These are phyloP conservation scores for Capricornis sumatraensis DNA, from an alignment of 2,113 vertebrate genomes.

Conservation along the genomic window DNA sequence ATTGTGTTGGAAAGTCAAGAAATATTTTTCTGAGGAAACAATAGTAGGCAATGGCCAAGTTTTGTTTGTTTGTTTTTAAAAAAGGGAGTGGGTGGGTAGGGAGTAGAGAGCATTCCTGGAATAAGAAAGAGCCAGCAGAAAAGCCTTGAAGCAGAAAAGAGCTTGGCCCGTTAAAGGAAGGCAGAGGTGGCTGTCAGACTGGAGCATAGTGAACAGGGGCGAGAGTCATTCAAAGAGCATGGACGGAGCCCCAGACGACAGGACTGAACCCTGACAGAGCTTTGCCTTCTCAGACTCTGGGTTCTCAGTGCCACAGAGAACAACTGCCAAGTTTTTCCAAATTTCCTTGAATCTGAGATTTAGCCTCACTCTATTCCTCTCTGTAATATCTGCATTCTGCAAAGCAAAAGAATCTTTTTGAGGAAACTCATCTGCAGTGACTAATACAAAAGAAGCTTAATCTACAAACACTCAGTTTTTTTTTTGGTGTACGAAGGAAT, in stretches of 20 bases:
- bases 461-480: neutral
- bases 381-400: neutral
- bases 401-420: neutral
- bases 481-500: neutral
- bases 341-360: neutral
- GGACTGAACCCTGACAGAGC: neutral
- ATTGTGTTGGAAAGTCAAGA: neutral
- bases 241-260: neutral
- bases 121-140: neutral
- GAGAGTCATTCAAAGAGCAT: neutral
- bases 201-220: neutral
- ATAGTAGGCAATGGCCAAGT: neutral
- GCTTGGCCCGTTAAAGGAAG: neutral
- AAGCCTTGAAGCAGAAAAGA: neutral
- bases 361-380: neutral
- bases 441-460: neutral
- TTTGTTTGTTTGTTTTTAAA: neutral
- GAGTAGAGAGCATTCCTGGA: neutral
- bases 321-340: neutral
- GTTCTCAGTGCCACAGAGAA: neutral
- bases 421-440: neutral
- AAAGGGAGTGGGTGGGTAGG: neutral
- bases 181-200: neutral
- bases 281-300: neutral
- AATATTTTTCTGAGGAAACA: neutral